A percentile compares a stretch with the other conserved stretches of the same genome.
These are phyloP conservation scores for Anabas testudineus DNA, from an alignment of 2,797 vertebrate genomes.

Conservation along the genomic window DNA sequence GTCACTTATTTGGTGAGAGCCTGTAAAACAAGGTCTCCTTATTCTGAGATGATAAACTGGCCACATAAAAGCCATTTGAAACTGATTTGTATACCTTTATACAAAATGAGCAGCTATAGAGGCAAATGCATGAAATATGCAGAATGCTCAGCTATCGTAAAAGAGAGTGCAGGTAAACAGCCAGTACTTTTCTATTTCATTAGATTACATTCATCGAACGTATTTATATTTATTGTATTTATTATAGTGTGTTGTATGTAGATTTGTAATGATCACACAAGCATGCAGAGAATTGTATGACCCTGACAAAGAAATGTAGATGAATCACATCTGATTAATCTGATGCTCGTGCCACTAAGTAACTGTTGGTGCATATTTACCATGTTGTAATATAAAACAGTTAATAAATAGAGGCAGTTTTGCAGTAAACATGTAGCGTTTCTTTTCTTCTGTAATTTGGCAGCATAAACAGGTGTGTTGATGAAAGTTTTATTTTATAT, in stretches of 20 bases:
- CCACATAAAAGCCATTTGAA: not conserved
- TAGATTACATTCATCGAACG: not conserved
- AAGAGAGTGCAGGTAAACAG: not conserved
- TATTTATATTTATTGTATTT: not conserved
- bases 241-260: slow-evolving; percentile 1
- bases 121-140: not conserved
- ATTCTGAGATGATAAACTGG: not conserved
- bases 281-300: too few relatives aligned
- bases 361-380: not conserved
- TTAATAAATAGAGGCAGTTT: slow-evolving; percentile 10
- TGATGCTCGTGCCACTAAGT: not conserved
- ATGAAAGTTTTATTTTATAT: slow-evolving; percentile 90
- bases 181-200: not conserved
- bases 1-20: not conserved
- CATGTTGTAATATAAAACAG: slow-evolving; percentile 16
- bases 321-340: not conserved
- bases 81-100: not conserved
- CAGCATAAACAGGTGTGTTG: slow-evolving; percentile 61
- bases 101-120: not conserved
- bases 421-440: not conserved
- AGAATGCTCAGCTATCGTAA: not conserved
- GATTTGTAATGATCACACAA: too few relatives aligned
- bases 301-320: too few relatives aligned
- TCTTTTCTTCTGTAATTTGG: not conserved
- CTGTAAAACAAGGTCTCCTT: not conserved